Conservation (phyloP, 2,888 invertebrate species). For the Xylota segnis region DNA sequence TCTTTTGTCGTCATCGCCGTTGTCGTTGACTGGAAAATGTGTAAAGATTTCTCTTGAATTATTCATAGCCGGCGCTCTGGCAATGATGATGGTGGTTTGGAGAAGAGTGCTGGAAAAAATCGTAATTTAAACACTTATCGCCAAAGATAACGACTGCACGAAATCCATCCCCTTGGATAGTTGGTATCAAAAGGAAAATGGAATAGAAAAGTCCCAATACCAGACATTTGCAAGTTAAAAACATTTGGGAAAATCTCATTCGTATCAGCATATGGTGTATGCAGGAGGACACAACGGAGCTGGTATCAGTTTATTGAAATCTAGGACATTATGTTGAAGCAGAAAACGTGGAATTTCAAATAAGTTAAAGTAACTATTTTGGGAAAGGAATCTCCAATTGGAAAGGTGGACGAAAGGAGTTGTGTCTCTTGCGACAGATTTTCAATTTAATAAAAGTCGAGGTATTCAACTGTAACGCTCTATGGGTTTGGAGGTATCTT, state of each 20-base stretch:
- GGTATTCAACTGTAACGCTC: no score
- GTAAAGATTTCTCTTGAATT: slow-evolving; percentile 66
- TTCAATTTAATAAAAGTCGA: no score
- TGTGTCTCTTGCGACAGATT: not conserved
- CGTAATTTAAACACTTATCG: slow-evolving; percentile 76
- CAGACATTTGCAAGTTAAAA: slow-evolving; percentile 69
- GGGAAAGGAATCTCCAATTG: not conserved
- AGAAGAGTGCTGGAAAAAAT: slow-evolving; percentile 61
- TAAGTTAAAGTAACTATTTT: slow-evolving; percentile 26
- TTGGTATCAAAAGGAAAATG: slow-evolving; percentile 40
- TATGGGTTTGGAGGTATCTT: no score
- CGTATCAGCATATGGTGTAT: slow-evolving; percentile 37
- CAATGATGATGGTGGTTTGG: slow-evolving; percentile 32
- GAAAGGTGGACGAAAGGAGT: not conserved
- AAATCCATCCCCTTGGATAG: slow-evolving; percentile 29
- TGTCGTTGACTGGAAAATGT: slow-evolving; percentile 64
- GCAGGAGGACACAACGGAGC: slow-evolving; percentile 4
- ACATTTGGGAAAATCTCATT: slow-evolving; percentile 54
- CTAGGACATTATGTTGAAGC: slow-evolving; percentile 57
- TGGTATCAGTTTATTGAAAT: slow-evolving; percentile 74
- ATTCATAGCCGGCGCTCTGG: slow-evolving; percentile 64
- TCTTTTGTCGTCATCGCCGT: slow-evolving; percentile 33
- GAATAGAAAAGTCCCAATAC: slow-evolving; percentile 23
- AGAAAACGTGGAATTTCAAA: slow-evolving; percentile 55
- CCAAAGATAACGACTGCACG: slow-evolving; percentile 60